These are phyloP conservation scores for Pteropus alecto DNA, from an alignment of 2,113 vertebrate genomes.

Conservation along the genomic window DNA sequence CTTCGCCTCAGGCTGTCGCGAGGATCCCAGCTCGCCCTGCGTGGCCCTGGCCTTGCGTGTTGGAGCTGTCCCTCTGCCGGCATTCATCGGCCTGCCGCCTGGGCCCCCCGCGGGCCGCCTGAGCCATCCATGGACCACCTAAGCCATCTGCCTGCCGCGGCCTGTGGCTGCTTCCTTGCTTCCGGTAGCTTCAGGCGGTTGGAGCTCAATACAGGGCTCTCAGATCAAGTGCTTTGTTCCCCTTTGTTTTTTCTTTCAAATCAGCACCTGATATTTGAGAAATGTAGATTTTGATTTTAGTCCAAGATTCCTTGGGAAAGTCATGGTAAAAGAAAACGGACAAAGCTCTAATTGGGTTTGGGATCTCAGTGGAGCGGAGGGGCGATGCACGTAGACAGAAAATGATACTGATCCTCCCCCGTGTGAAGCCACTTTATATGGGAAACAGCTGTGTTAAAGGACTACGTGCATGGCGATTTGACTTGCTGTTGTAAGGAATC, in stretches of 20 bases:
- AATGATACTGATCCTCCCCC: background rate
- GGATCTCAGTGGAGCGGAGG: background rate
- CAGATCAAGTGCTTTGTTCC: fast-evolving
- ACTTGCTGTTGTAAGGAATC: background rate
- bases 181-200: no score
- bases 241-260: background rate
- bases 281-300: background rate
- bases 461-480: background rate
- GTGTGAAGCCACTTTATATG: background rate
- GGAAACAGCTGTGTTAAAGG: background rate
- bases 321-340: background rate
- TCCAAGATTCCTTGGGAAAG: background rate
- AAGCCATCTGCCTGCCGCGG: fast-evolving
- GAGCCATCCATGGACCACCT: fast-evolving
- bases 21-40: background rate
- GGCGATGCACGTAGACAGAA: background rate
- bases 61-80: background rate
- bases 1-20: background rate
- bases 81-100: fast-evolving
- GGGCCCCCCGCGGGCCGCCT: background rate
- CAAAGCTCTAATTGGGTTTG: background rate
- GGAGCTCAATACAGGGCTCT: background rate
- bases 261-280: background rate
- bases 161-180: background rate
- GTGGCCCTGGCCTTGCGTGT: fast-evolving